Evolutionary conservation across 2,797 vertebrate species (phyloP).

Genomic region (Paedocypris micromegethes): DNA sequence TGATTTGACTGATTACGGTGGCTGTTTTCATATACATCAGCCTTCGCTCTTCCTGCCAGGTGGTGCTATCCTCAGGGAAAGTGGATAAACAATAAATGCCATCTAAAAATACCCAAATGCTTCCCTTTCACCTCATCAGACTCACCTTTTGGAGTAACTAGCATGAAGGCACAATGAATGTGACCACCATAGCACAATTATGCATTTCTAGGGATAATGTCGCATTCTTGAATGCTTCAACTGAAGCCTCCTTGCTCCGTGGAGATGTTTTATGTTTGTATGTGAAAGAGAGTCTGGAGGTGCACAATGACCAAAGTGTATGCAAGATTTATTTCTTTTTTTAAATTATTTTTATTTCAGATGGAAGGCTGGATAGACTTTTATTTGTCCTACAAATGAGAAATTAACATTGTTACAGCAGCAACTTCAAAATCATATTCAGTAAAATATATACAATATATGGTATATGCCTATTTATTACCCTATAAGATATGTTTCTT

Average conservation of each 20-base stretch:
- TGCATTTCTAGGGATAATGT: constrained; percentile 39
- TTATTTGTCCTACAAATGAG: too few species aligned
- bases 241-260: constrained; percentile 8
- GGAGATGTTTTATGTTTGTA: constrained; percentile 23
- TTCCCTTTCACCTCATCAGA: constrained; percentile 24
- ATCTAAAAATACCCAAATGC: constrained; percentile 40
- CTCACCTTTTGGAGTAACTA: constrained; percentile 41
- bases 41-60: constrained; percentile 19
- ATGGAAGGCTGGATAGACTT: too few species aligned
- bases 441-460: too few species aligned
- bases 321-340: too few species aligned
- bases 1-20: constrained; percentile 28
- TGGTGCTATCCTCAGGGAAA: constrained; percentile 17
- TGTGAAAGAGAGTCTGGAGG: constrained; percentile 6
- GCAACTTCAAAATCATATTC: too few species aligned
- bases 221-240: constrained; percentile 25
- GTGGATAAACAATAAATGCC: constrained; percentile 34
- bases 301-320: too few species aligned
- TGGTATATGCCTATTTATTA: too few species aligned
- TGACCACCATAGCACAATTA: constrained; percentile 24
- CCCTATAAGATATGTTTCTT: too few species aligned
- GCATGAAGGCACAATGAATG: constrained; percentile 6
- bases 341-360: too few species aligned
- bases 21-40: constrained; percentile 21
- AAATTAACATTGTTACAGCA: too few species aligned